Conservation (phyloP, 2,797 vertebrate genomes). For the Delichon dasypus region DNA sequence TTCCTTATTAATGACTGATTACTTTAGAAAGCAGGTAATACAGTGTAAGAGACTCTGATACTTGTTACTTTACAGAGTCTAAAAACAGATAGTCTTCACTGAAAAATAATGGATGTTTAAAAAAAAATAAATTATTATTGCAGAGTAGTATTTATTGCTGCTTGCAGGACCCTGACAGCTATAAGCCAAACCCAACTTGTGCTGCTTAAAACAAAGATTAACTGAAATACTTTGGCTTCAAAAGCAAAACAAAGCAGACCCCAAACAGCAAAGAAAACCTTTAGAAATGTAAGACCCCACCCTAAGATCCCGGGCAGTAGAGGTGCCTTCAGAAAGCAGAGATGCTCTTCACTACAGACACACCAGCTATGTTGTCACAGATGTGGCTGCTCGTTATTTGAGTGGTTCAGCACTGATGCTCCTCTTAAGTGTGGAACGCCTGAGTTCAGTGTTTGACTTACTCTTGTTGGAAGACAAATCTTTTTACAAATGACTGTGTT, state of each 20-base stretch:
- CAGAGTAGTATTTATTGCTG: neutral
- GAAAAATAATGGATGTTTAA: neutral
- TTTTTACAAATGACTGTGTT: neutral
- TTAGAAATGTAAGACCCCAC: neutral
- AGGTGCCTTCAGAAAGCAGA: neutral
- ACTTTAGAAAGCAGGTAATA: neutral
- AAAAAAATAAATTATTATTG: neutral
- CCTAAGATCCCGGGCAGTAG: neutral
- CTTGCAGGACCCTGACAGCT: neutral
- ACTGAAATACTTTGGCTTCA: neutral
- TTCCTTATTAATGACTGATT: neutral
- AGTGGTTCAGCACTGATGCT: neutral
- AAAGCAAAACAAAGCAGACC: neutral
- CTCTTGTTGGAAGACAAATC: neutral
- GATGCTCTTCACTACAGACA: neutral
- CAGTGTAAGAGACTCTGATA: neutral
- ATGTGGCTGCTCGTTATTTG: neutral
- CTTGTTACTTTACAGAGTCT: neutral
- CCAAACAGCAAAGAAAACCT: neutral
- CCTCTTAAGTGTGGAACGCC: neutral
- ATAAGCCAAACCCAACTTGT: neutral
- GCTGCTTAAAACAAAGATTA: neutral
- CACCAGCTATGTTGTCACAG: rapidly evolving
- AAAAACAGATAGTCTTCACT: neutral
- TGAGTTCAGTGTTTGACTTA: neutral